Percentiles rank a stretch among this genome's conserved stretches.
These are phyloP conservation scores for Dissostichus mawsoni DNA, from an alignment of 2,113 vertebrate genomes.

Conservation along the genomic window DNA sequence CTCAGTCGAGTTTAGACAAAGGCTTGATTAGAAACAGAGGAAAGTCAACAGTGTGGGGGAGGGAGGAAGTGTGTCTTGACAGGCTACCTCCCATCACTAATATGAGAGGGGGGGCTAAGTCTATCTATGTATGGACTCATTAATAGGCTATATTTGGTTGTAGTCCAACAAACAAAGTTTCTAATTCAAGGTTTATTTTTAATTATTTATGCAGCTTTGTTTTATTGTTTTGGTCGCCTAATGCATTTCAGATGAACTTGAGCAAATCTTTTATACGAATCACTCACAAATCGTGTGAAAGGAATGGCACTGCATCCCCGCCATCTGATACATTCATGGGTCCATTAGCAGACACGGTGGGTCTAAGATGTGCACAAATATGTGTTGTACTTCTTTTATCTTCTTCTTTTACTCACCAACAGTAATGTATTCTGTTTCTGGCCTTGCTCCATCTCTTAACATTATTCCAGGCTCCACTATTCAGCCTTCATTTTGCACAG, in stretches of 20 bases:
- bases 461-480: constrained; percentile 25
- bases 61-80: constrained; percentile 60
- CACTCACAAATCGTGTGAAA: constrained; percentile 30
- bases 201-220: constrained; percentile 43
- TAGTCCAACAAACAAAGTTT: constrained; percentile 23
- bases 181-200: constrained; percentile 55
- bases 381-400: constrained; percentile 26
- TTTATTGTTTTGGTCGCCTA: constrained; percentile 22
- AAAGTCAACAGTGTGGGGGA: constrained; percentile 71
- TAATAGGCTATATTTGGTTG: constrained; percentile 7
- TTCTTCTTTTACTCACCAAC: constrained; percentile 12
- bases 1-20: constrained; percentile 70
- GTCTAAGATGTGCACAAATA: constrained; percentile 34
- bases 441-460: constrained; percentile 32
- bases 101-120: background rate
- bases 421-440: constrained; percentile 38
- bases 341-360: constrained; percentile 55
- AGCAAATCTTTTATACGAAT: constrained; percentile 39
- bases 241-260: constrained; percentile 40
- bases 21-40: constrained; percentile 77
- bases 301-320: constrained; percentile 19
- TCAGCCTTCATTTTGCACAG: constrained; percentile 2
- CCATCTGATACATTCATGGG: constrained; percentile 43
- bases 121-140: background rate
- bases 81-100: constrained; percentile 27